Evolutionary conservation across 1,140 invertebrate genomes (phyloP), one percentile per base, ranked within the genome.

Genomic region (Scylla paramamosain): DNA sequence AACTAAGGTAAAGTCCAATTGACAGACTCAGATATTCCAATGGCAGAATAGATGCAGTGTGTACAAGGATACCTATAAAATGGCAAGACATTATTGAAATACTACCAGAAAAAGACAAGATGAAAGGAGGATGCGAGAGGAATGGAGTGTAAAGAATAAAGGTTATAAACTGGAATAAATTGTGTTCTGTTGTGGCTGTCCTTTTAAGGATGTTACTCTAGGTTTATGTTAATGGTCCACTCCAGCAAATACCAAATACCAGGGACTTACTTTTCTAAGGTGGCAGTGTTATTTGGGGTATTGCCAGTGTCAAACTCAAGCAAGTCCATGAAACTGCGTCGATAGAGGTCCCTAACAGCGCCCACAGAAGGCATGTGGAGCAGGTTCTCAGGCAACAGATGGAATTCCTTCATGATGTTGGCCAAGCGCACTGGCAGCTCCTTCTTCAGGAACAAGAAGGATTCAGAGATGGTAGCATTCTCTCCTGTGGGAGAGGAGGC

Each of bases 401-500:
- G 98, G 96, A 99, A 99, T 97, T 99, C 99, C 97, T 99, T 99
- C 99, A 99, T 99, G 96, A 99, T 99, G 97, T 99, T 99, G 10
- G 99, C 99, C 96, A 99, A 97, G 88, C 99, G 97, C 2, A 99
- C 99, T 2, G 99, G 99, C 87, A 99, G 97, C 97, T 99, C 99
- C 97, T 99, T 99, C 84, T 99, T 97, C n/a, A 99, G 97, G 97
- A 99, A 99, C 96, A 98, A 97, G 96, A 98, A 99, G 0, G 99
- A 99, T 96, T 98, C 98, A 96, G 98, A 98, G 97, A 99, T 98
- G 96, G 98, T 99, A 31, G 98, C 99, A 97, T 98, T 98, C 96
- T 98, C 97, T 96, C 99, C 99, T 99, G 97, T 46, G 98, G 98
- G 96, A 96, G 96, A 96, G 96, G 96, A 96, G 95, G 67, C 28